Conservation (phyloP, 2,888 invertebrate species). For the Harpagoxenus sublaevis region DNA sequence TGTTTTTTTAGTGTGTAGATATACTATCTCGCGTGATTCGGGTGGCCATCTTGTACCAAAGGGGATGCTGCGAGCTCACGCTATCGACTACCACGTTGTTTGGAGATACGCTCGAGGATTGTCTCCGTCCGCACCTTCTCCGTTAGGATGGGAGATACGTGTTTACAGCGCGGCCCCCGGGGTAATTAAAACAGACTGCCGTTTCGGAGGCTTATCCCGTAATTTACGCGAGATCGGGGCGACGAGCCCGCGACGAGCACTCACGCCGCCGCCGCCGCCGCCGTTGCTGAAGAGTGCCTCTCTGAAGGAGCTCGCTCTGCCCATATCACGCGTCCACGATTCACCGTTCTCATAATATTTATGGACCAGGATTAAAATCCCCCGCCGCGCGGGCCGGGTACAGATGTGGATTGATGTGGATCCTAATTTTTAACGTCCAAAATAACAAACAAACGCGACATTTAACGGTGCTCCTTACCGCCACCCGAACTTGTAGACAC, state of each 20-base stretch:
- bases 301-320: constrained; percentile 37
- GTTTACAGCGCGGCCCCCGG: constrained; percentile 63
- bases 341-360: constrained; percentile 56
- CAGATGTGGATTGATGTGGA: neutral
- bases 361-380: constrained; percentile 22
- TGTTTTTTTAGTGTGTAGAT: neutral
- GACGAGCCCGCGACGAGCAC: constrained; percentile 51
- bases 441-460: constrained; percentile 12
- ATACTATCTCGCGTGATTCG: neutral
- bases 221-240: constrained; percentile 61
- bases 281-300: constrained; percentile 2
- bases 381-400: neutral
- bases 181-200: constrained; percentile 77
- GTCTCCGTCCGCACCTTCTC: constrained; percentile 65
- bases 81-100: constrained; percentile 34
- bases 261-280: neutral
- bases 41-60: neutral
- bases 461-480: neutral
- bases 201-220: constrained; percentile 40
- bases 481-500: neutral
- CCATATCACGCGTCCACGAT: constrained; percentile 22
- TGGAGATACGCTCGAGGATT: constrained; percentile 33
- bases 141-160: constrained; percentile 41
- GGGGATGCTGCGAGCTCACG: neutral
- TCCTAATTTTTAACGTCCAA: neutral